Conservation (phyloP, 2,113 vertebrate genomes). For the Rhabdornis inornatus region DNA sequence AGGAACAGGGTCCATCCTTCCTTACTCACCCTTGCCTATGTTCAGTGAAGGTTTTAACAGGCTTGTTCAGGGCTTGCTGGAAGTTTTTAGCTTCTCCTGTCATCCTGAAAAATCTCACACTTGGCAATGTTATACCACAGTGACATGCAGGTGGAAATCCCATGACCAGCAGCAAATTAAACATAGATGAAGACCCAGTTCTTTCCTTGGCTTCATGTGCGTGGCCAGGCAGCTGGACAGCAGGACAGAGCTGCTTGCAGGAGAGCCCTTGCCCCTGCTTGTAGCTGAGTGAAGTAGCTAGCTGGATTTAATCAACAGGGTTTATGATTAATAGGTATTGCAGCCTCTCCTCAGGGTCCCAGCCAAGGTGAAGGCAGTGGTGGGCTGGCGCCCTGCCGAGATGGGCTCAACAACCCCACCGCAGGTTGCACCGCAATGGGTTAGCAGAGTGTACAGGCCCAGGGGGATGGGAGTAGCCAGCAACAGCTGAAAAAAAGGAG, state of each 20-base stretch:
- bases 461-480: neutral
- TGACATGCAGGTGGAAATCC: neutral
- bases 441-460: neutral
- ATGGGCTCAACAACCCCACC: neutral
- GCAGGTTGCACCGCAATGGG: neutral
- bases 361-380: neutral
- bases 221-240: rapidly evolving
- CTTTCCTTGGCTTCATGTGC: neutral
- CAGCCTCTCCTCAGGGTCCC: neutral
- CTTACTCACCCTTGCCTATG: neutral
- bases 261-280: neutral
- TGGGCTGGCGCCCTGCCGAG: neutral
- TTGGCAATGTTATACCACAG: neutral
- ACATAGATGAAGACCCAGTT: neutral
- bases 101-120: neutral
- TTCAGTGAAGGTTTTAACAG: neutral
- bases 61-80: neutral
- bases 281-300: neutral
- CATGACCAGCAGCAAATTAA: neutral
- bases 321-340: neutral
- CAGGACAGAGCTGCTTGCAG: neutral
- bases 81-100: neutral
- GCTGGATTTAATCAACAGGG: neutral
- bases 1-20: neutral
- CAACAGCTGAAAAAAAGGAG: neutral